Evolutionary conservation across 1,140 invertebrate genomes (phyloP), one percentile per base, ranked within the genome.

Genomic region (Littorina saxatilis): DNA sequence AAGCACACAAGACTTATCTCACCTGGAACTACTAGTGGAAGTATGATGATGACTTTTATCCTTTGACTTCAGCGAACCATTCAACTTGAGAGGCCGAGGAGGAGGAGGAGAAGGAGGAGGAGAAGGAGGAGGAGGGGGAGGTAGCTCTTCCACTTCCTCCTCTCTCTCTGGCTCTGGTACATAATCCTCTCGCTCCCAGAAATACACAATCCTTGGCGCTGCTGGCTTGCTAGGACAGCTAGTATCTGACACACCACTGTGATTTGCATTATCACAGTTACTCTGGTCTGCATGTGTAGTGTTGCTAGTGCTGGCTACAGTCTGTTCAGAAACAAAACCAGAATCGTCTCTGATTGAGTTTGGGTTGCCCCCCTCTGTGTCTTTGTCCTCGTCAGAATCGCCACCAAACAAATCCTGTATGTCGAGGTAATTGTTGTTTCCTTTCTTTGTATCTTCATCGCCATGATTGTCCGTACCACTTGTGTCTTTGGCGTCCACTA

Each of bases 151-250:
- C 79, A 80, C 52, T 40, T 55, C 77, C 32, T 68, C 78, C 61
- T 27, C 15, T 29, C 74, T 58, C 55, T 82, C 61, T 39, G 70
- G 47, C 50, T 61, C 61, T 15, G 73, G 47, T 37, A 32, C 23
- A 39, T 66, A 79, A n/a, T 74, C 70, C 40, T 81, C 52, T 61
- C 74, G 79, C 63, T 84, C 83, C 72, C 78, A 84, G 58, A 84
- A 84, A 76, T 84, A 82, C 39, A 75, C 66, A 9, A 84, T 72
- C 29, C 74, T 72, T 37, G 82, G 82, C 32, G 52, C 39, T 3
- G 20, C 9, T 75, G 68, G 39, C 47, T 80, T 70, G 13, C 39
- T 39, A 68, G 17, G 7, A 47, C 17, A 9, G 17, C 43, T 9
- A 47, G 17, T 17, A 47, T 17, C 43, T 47, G 43, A 47, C 5